phyloP scores from a whole-genome alignment of 2,888 invertebrate genomes.

The Ophion obscuratus region DNA sequence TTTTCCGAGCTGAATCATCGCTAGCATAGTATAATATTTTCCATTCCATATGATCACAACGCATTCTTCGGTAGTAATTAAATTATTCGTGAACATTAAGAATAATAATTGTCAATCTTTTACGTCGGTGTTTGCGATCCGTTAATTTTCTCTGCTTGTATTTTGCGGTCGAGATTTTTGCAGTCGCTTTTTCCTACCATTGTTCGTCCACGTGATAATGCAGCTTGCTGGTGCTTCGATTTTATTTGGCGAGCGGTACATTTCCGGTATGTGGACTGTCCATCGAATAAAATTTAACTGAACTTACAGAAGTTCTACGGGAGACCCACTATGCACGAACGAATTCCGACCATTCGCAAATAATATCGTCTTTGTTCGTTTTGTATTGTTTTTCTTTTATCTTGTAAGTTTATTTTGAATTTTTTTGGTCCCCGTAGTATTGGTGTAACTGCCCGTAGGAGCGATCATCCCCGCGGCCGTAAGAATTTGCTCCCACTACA shows the following conservation, averaged over 20 bases:
- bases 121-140: not conserved
- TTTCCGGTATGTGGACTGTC: not conserved
- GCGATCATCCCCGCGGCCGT: slow-evolving; percentile 75
- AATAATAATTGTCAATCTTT: too few relatives aligned
- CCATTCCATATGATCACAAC: too few relatives aligned
- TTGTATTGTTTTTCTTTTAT: slow-evolving; percentile 39
- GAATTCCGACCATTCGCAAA: slow-evolving; percentile 64
- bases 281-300: slow-evolving; percentile 58
- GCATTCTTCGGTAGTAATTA: too few relatives aligned
- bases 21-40: too few relatives aligned
- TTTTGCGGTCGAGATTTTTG: not conserved
- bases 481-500: slow-evolving; percentile 72
- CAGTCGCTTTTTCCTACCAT: not conserved
- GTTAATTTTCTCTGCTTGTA: not conserved
- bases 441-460: slow-evolving; percentile 65
- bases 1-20: too few relatives aligned
- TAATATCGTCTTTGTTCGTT: slow-evolving; percentile 67
- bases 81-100: too few relatives aligned
- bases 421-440: not conserved
- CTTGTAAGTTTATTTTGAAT: slow-evolving; percentile 14
- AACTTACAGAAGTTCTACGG: slow-evolving; percentile 46
- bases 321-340: slow-evolving; percentile 22
- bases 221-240: slow-evolving; percentile 40
- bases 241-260: slow-evolving; percentile 50
- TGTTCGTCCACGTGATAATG: not conserved